Conservation (phyloP, 2,113 vertebrate species). For the Scophthalmus maximus region DNA sequence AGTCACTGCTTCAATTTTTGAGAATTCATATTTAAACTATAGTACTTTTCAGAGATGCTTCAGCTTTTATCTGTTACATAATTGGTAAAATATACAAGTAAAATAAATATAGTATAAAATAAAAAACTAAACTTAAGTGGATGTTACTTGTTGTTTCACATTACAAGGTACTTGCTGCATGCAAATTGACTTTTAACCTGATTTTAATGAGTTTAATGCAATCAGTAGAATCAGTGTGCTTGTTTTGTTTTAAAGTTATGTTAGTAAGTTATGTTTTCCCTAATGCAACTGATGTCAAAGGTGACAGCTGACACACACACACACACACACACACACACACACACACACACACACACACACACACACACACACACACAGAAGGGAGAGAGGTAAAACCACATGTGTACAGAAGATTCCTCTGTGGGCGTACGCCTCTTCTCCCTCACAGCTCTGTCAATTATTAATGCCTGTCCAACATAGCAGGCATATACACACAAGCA, state of each 20-base stretch:
- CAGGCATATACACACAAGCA: constrained; percentile 24
- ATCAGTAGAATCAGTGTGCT: too few species aligned
- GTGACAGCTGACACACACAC: constrained; percentile 10
- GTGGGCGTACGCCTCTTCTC: constrained; percentile 42
- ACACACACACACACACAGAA: constrained; percentile 11
- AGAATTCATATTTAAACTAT: neutral
- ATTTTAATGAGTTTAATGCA: neutral
- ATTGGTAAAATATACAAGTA: too few species aligned
- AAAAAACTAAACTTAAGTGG: too few species aligned
- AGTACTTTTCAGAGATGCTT: neutral
- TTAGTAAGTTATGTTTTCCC: neutral
- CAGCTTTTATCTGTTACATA: neutral
- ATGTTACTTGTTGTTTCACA: neutral
- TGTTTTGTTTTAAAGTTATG: neutral
- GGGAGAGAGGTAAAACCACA: neutral
- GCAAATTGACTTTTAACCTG: neutral
- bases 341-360: constrained; percentile 12
- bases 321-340: constrained; percentile 16
- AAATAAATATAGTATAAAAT: too few species aligned
- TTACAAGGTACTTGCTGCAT: neutral
- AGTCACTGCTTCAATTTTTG: neutral
- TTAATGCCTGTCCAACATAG: constrained; percentile 58
- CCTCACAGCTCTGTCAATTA: constrained; percentile 67
- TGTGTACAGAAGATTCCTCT: constrained; percentile 35
- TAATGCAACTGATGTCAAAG: constrained; percentile 1